phyloP scores from a whole-genome alignment of 2,113 vertebrate genomes.

The Hypomesus transpacificus region DNA sequence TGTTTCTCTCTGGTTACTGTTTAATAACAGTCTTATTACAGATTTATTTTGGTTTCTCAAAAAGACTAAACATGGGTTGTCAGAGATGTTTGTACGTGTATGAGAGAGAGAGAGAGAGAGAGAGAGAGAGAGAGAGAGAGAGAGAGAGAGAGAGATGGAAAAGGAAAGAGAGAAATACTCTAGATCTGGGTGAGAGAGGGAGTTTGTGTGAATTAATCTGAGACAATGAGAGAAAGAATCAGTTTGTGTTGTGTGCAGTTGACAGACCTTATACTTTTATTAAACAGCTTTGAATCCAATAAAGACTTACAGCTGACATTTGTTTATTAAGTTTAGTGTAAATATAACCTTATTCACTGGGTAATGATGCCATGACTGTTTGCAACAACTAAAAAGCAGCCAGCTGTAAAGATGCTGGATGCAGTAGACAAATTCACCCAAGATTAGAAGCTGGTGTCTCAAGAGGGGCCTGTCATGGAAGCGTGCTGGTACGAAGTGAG shows the following conservation, averaged over 20 bases:
- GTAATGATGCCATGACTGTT: neutral
- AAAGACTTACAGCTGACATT: too few species aligned
- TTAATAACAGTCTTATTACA: neutral
- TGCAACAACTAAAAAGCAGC: conserved; percentile 3
- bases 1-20: neutral
- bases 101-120: neutral
- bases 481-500: neutral
- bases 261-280: neutral
- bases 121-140: neutral
- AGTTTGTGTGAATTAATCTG: neutral
- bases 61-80: too few species aligned
- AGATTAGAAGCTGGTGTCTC: neutral
- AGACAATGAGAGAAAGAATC: neutral
- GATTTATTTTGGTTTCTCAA: neutral
- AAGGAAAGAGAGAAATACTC: neutral
- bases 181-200: neutral
- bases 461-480: conserved; percentile 9
- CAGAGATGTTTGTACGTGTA: too few species aligned
- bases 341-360: neutral
- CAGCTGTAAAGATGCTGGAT: conserved; percentile 13
- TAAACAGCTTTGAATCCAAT: too few species aligned
- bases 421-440: conserved; percentile 1
- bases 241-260: neutral
- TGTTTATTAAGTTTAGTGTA: too few species aligned
- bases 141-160: neutral